Base-by-base conservation (phyloP, 2,888 invertebrate species). In the Julus scandinavius region DNA sequence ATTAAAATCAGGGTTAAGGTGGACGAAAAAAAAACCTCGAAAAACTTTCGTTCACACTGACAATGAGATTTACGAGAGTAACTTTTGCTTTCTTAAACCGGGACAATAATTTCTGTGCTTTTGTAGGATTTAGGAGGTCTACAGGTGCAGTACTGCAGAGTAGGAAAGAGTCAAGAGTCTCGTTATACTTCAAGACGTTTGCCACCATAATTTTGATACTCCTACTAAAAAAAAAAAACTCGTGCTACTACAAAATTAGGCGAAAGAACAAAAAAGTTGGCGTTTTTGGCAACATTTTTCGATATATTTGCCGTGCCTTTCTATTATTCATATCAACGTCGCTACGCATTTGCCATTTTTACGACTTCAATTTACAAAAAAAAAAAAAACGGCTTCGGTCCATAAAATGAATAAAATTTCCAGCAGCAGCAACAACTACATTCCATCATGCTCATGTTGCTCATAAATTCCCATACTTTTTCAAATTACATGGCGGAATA, bases 1-100 rank as follows among this genome's bases (percentile, higher is more conserved):
- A 72, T 72, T 72, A 72, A 72, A 72, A 72, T 72, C 72, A 72
- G 72, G 72, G 72, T 72, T 29, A 72, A 72, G 72, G 72, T 72
- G 72, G 29, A 29, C 29, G n/a, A 29, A 29, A 29, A 72, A 72
- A 72, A n/a, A 72, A 29, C 72, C 9, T 29, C 29, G 72, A 72
- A 20, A 72, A 72, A 72, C 72, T 72, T 72, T 72, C 29, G 29
- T 20, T 20, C n/a, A n/a, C n/a, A n/a, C 15, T 63, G 63, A 63
- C 63, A 63, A 2, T 15, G 5, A 1, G 72, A 72, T 72, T 72
- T 72, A 72, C 5, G 29, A 29, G 72, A 29, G 9, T 11, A 11
- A 72, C 72, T 72, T 29, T 72, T 72, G 72, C n/a, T 72, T 20
- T 72, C 72, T 72, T 11, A 20, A 63, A 63, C 63, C 17, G 17